Conservation (phyloP, 2,888 invertebrate genomes). For the Andrena marginata region DNA sequence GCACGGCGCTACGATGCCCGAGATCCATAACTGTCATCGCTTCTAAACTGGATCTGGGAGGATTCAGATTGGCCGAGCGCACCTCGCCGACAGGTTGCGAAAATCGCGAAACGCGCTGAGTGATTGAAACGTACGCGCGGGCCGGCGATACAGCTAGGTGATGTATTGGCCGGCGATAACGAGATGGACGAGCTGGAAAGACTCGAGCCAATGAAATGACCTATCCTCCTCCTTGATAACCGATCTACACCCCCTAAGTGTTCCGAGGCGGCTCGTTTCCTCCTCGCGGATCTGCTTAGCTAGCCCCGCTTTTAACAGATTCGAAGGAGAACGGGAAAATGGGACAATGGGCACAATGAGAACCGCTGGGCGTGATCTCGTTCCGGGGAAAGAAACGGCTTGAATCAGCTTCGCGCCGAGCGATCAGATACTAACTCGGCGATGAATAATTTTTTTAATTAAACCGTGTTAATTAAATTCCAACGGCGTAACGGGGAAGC, state of each 20-base stretch:
- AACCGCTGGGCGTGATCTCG: neutral
- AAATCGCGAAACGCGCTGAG: constrained; percentile 66
- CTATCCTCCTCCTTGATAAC: neutral
- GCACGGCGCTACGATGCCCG: constrained; percentile 76
- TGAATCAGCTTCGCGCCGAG: neutral
- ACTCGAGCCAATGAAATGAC: neutral
- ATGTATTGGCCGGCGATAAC: constrained; percentile 52
- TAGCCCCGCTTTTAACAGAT: neutral
- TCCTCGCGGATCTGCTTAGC: no score
- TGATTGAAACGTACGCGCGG: constrained; percentile 65
- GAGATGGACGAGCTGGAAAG: constrained; percentile 45
- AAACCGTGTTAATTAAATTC: constrained; percentile 53
- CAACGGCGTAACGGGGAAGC: constrained; percentile 10
- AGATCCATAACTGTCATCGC: constrained; percentile 83
- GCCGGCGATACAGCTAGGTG: constrained; percentile 46
- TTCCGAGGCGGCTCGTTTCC: no score
- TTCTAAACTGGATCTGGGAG: constrained; percentile 79
- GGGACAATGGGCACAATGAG: neutral
- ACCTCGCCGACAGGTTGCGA: constrained; percentile 69
- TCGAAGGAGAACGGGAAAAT: neutral
- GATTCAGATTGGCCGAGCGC: constrained; percentile 71
- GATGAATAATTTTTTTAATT: constrained; percentile 47
- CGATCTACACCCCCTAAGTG: neutral
- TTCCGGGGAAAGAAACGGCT: constrained; percentile 1
- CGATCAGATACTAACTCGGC: constrained; percentile 30